Conservation (phyloP, 2,797 vertebrate genomes). For the Monodelphis domestica region DNA sequence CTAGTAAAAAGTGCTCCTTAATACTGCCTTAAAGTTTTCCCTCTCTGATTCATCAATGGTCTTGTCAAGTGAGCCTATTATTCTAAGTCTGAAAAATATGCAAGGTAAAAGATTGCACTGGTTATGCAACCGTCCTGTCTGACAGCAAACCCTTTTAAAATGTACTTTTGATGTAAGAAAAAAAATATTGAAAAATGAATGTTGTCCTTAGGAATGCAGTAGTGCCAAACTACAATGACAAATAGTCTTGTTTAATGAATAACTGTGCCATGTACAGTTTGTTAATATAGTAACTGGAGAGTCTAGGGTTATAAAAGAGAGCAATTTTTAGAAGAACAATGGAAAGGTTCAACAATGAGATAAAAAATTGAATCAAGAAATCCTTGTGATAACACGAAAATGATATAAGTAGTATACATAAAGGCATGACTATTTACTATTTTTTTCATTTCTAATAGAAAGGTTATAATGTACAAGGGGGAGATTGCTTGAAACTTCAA, state of each 20-base stretch:
- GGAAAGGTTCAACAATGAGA: slow-evolving; percentile 57
- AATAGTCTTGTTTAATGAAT: slow-evolving; percentile 75
- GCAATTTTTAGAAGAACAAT: slow-evolving; percentile 67
- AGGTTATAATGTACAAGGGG: slow-evolving; percentile 19
- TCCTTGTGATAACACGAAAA: slow-evolving; percentile 29
- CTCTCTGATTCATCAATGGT: slow-evolving; percentile 74
- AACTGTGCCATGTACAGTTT: slow-evolving; percentile 56
- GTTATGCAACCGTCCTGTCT: slow-evolving; percentile 67
- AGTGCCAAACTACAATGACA: slow-evolving; percentile 74
- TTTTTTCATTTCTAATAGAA: slow-evolving; percentile 17
- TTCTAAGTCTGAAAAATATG: slow-evolving; percentile 79
- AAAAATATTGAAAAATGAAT: slow-evolving; percentile 73
- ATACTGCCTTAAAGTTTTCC: slow-evolving; percentile 67
- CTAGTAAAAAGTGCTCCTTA: slow-evolving; percentile 43
- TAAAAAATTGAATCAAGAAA: slow-evolving; percentile 5
- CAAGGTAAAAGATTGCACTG: slow-evolving; percentile 72
- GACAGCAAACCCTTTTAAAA: slow-evolving; percentile 76
- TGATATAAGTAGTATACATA: slow-evolving; percentile 43
- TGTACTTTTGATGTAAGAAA: slow-evolving; percentile 54
- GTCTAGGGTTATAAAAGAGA: slow-evolving; percentile 59
- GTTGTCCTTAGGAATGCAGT: slow-evolving; percentile 64
- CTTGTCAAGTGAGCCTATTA: slow-evolving; percentile 76
- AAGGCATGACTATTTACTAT: background rate
- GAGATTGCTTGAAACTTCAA: background rate
- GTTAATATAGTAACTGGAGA: slow-evolving; percentile 69